These are phyloP conservation scores for Sibirionetta formosa DNA, from an alignment of 2,797 vertebrate genomes.

Conservation along the genomic window DNA sequence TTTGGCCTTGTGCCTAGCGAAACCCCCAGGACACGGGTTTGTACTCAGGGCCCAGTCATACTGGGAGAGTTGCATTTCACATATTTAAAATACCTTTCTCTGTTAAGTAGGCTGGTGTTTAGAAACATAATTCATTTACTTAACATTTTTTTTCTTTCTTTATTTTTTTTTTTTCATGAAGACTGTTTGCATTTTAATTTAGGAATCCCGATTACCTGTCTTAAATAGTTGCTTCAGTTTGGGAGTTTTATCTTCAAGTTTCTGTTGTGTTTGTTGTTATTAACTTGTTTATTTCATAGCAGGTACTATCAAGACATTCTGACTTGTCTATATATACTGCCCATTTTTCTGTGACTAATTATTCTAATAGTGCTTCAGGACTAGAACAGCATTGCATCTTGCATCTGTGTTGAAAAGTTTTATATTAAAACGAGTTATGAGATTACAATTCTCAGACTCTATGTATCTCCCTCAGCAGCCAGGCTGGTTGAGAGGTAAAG, in stretches of 20 bases:
- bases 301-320: background rate
- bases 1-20: background rate
- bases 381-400: background rate
- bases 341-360: background rate
- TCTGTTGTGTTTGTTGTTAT: background rate
- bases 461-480: background rate
- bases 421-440: background rate
- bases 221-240: background rate
- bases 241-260: background rate
- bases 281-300: background rate
- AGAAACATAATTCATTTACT: no score
- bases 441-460: background rate
- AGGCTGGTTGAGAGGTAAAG: background rate
- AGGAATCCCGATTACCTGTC: background rate
- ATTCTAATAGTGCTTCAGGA: background rate
- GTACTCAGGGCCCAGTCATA: rapidly evolving
- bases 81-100: background rate
- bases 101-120: no score
- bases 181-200: background rate
- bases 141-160: no score
- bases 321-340: background rate
- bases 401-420: background rate
- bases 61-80: background rate
- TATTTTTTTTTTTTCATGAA: background rate
- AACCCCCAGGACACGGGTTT: rapidly evolving